Evolutionary conservation across 2,888 invertebrate genomes (phyloP).

Genomic region (Apodemia mormo): DNA sequence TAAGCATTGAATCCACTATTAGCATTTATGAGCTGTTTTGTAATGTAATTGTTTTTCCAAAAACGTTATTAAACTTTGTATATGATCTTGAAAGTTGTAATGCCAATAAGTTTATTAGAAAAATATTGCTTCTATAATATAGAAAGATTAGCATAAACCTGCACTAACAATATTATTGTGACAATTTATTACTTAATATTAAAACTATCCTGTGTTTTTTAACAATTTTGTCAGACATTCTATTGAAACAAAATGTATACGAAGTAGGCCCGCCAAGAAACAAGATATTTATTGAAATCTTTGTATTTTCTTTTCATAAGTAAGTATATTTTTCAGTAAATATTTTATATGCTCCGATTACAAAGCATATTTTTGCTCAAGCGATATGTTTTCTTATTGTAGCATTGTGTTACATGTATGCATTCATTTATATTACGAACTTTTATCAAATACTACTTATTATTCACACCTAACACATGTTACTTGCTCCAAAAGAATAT

Average conservation of each 20-base stretch:
- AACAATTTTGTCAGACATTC: conserved; percentile 2
- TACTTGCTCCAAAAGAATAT: conserved; percentile 67
- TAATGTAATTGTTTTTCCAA: conserved; percentile 19
- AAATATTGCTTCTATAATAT: conserved; percentile 67
- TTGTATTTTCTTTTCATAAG: neutral
- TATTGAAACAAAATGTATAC: conserved; percentile 1
- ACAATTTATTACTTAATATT: conserved; percentile 36
- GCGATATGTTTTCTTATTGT: conserved; percentile 81
- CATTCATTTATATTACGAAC: conserved; percentile 61
- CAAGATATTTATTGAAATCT: conserved; percentile 6
- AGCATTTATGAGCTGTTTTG: too few relatives aligned
- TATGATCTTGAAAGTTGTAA: neutral
- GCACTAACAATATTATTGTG: conserved; percentile 35
- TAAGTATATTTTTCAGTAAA: neutral
- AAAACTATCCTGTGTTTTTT: conserved; percentile 2
- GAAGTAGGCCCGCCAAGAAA: conserved; percentile 16
- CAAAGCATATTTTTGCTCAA: conserved; percentile 57
- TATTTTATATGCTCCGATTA: conserved; percentile 54
- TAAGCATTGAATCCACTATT: too few relatives aligned
- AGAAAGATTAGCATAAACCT: conserved; percentile 60
- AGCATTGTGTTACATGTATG: conserved; percentile 66
- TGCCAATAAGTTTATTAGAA: conserved; percentile 52
- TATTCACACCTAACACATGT: conserved; percentile 70
- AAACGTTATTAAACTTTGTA: conserved; percentile 11
- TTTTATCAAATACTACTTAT: conserved; percentile 78